These are phyloP conservation scores for Cremastinae sp. DNA, from an alignment of 2,888 invertebrate species.

Conservation along the genomic window DNA sequence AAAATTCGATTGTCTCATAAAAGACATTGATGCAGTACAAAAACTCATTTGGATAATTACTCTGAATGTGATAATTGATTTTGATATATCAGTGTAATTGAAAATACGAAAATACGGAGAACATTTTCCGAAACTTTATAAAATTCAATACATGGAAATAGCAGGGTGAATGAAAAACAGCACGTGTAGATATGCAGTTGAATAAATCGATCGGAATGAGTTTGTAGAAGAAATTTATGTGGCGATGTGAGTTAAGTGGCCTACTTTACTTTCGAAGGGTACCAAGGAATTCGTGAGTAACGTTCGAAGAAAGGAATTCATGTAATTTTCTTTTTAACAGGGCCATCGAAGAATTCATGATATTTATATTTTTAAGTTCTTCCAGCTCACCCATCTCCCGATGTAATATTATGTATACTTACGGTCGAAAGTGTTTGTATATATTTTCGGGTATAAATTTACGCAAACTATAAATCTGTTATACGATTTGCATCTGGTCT, in stretches of 20 bases:
- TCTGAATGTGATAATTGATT: too few relatives aligned
- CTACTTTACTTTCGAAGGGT: slow-evolving; percentile 44
- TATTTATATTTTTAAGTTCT: slow-evolving; percentile 12
- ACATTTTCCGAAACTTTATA: too few relatives aligned
- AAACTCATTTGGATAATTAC: too few relatives aligned
- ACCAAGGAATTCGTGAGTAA: slow-evolving; percentile 64
- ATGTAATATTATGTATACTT: slow-evolving; percentile 14
- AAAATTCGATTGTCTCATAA: too few relatives aligned
- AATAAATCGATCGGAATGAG: slow-evolving; percentile 7
- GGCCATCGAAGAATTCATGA: slow-evolving; percentile 32
- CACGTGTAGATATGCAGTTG: slow-evolving; percentile 2
- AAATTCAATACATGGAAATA: too few relatives aligned
- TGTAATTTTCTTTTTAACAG: not conserved
- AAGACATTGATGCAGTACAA: too few relatives aligned
- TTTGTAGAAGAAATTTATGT: not conserved
- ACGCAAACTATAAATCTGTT: slow-evolving; percentile 23
- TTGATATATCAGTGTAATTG: too few relatives aligned
- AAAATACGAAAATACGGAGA: too few relatives aligned
- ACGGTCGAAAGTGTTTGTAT: not conserved
- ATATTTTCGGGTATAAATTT: slow-evolving; percentile 10
- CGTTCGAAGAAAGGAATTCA: slow-evolving; percentile 46
- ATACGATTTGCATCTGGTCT: slow-evolving; percentile 13
- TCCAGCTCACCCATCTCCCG: not conserved
- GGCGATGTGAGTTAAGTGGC: slow-evolving; percentile 41
- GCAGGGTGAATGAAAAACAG: too few relatives aligned